phyloP scores from a whole-genome alignment of 2,797 vertebrate genomes.

The Crenuchus spilurus region DNA sequence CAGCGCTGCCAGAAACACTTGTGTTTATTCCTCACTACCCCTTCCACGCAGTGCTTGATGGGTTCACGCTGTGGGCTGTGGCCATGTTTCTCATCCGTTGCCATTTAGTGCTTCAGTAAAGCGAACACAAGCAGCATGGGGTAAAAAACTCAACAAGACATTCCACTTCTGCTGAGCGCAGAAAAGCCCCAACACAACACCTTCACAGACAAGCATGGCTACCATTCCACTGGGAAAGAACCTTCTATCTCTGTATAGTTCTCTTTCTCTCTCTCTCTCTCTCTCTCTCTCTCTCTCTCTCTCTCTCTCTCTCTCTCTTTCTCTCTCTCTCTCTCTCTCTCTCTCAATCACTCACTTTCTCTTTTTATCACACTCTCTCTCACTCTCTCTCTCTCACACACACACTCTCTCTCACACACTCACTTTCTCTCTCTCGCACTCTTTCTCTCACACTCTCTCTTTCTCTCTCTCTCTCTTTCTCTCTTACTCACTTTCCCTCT shows the following conservation, averaged over 20 bases:
- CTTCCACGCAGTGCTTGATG: background rate
- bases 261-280: constrained; percentile 6
- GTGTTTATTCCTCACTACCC: constrained; percentile 13
- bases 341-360: no score
- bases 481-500: no score
- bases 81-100: constrained; percentile 16
- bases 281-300: background rate
- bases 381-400: constrained; percentile 19
- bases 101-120: constrained; percentile 51
- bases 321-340: constrained; percentile 7
- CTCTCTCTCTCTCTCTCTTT: constrained; percentile 2
- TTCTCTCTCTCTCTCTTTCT: constrained; percentile 5
- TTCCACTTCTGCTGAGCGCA: constrained; percentile 47
- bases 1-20: constrained; percentile 20
- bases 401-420: constrained; percentile 1
- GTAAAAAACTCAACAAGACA: constrained; percentile 37
- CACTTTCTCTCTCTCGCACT: constrained; percentile 4
- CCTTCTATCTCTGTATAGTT: background rate
- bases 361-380: constrained; percentile 33
- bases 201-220: constrained; percentile 30
- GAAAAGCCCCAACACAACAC: constrained; percentile 25
- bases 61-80: constrained; percentile 26
- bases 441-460: background rate
- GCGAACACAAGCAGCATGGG: constrained; percentile 10
- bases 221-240: constrained; percentile 8